Evolutionary conservation across 1,140 invertebrate species (phyloP).

Genomic region (fruit fly (Drosophila melanogaster)): Release_6_plus_ISO1_MT NC_004354.4:9536001-9536500

Average conservation of each 20-base stretch:
- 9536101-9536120: conserved; percentile 27
- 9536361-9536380: conserved; percentile 67
- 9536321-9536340: conserved; percentile 41
- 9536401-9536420: conserved; percentile 44
- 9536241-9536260: conserved; percentile 41
- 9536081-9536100: conserved; percentile 7
- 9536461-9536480: conserved; percentile 7
- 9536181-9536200: background rate
- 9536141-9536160: conserved; percentile 26
- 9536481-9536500: background rate
- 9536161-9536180: conserved; percentile 5
- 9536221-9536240: conserved; percentile 42
- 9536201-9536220: conserved; percentile 5
- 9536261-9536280: conserved; percentile 36
- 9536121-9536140: conserved; percentile 23
- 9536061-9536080: background rate
- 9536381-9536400: conserved; percentile 61
- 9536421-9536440: conserved; percentile 37
- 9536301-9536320: background rate
- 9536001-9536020: conserved; percentile 40
- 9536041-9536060: background rate
- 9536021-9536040: background rate
- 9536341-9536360: conserved; percentile 66
- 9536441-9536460: conserved; percentile 46
- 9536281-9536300: background rate